phyloP scores from a whole-genome alignment of 2,113 vertebrate species.

The Hippoglossus stenolepis region DNA sequence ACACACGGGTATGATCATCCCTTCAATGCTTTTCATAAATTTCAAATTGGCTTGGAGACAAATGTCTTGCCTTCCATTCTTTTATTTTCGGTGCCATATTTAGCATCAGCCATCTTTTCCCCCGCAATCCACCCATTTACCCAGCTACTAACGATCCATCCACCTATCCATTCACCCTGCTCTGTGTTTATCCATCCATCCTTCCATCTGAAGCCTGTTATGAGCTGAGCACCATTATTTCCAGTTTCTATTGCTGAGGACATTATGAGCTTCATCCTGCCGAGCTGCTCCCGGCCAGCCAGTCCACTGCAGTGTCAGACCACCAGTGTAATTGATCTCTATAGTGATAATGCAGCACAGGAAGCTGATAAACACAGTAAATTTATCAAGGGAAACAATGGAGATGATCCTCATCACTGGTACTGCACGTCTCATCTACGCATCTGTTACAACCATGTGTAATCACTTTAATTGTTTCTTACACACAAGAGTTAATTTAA shows the following conservation, averaged over 20 bases:
- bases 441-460: background rate
- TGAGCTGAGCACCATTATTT: background rate
- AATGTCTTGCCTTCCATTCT: no score
- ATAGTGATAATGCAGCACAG: conserved; percentile 12
- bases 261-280: background rate
- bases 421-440: conserved; percentile 7
- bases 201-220: no score
- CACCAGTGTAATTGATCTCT: background rate
- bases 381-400: conserved; percentile 32
- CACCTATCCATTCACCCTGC: no score
- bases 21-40: no score
- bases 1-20: no score
- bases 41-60: no score
- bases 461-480: background rate
- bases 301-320: background rate
- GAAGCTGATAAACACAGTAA: conserved; percentile 28
- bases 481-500: background rate
- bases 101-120: no score
- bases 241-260: background rate
- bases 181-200: no score
- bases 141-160: no score
- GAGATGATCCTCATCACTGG: background rate
- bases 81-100: no score
- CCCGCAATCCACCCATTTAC: no score
- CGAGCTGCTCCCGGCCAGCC: background rate